Evolutionary conservation across 1,140 invertebrate species (phyloP), one percentile per base, ranked within the genome.

Genomic region (Tenebrio molitor): DNA sequence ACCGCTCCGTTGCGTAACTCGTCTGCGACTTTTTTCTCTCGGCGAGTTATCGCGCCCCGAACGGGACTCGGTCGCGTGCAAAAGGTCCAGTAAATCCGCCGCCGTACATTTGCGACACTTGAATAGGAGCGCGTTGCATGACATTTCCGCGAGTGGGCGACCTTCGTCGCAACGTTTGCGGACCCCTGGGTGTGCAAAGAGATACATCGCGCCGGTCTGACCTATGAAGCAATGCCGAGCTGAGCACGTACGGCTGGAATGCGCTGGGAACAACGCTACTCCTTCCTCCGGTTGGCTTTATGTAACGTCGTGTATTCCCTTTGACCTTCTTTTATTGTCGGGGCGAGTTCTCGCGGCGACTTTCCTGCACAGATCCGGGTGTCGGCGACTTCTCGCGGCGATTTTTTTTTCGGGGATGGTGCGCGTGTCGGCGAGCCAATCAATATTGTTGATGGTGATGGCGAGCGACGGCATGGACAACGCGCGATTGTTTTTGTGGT

Each of bases 61-160:
- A n/a, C n/a, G n/a, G n/a, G n/a, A n/a, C n/a, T n/a, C n/a, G n/a
- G n/a, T n/a, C n/a, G n/a, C n/a, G n/a, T n/a, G n/a, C n/a, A n/a
- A n/a, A n/a, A n/a, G n/a, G n/a, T n/a, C n/a, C 50, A 10, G 50
- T 58, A 58, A 58, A 58, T 58, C 50, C 50, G 50, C 36, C 25
- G 3, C 25, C 8, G 4, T 12, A 2, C 36, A 39, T 39, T 58
- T 29, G n/a, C 50, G 50, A 58, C 50, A 65, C 62, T 16, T 41
- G 62, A 65, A 65, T 65, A 71, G 50, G 53, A 64, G 53, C 69
- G 62, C 63, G 34, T 41, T 42, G 69, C 36, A 53, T 72, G 71
- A 72, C 71, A 72, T 72, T 72, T 72, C 71, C 71, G 71, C 46
- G 64, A 72, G 64, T 72, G 71, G 71, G 64, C 64, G 71, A 72